Evolutionary conservation across 2,888 invertebrate genomes (phyloP), one percentile per base, ranked within the genome.

Genomic region (Pyrrhia umbra): DNA sequence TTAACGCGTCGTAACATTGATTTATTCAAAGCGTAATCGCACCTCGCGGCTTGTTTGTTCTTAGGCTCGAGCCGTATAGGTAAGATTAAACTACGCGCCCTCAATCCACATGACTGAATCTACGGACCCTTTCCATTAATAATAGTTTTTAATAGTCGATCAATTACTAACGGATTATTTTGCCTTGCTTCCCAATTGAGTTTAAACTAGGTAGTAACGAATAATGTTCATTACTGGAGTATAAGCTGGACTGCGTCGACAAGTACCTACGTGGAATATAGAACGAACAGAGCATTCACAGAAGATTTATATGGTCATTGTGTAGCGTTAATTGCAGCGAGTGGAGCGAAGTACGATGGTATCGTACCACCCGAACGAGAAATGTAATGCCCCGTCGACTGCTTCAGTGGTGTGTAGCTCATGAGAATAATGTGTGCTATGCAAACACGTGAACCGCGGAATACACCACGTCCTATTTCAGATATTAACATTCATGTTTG

Each of bases 1-100:
- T 94, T 93, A 94, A 94, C 94, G 92, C 94, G 92, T 92, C 91
- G 93, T 92, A 94, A 93, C 94, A 94, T 94, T 94, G 94, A 95
- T 95, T 95, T 95, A 94, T 95, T 92, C 91, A 85, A 79, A 89
- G 87, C 90, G 89, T 94, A 94, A 94, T 94, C 94, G 92, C 88
- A 87, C 89, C 91, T 90, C 90, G 91, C 88, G 92, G 93, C 90
- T 92, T 95, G 94, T 95, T 95, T 94, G 94, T 94, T 91, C 91
- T 90, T 87, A 87, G 92, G 90, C 93, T 93, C 86, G 85, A 92
- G 92, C 93, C 90, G 91, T 93, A 92, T 92, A 91, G 90, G 91
- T 88, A 88, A 92, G 93, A 93, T 94, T 92, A 92, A 85, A 85
- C 86, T 82, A 80, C 80, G 83, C 83, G 83, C 89, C 89, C 88